Evolutionary conservation across 2,113 vertebrate species (phyloP).

Genomic region (Cyanoliseus patagonus): DNA sequence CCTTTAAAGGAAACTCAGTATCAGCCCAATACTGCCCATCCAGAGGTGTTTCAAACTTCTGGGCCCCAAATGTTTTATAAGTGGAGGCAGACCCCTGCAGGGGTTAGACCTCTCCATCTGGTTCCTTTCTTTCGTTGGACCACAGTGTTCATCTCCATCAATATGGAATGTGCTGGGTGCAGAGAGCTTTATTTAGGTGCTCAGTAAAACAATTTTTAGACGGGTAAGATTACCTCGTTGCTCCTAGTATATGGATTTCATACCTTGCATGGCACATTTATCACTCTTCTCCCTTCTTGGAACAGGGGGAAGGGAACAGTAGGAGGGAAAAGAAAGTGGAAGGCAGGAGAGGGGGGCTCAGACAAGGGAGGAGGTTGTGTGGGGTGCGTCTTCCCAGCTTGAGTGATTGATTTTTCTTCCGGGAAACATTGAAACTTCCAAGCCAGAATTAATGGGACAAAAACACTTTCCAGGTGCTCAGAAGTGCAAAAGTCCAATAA

Average conservation of each 20-base stretch:
- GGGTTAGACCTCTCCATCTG: neutral
- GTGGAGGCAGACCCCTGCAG: neutral
- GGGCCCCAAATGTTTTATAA: neutral
- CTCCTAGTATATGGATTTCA: neutral
- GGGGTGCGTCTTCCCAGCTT: neutral
- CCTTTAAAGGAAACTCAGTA: neutral
- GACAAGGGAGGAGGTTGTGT: neutral
- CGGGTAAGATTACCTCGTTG: neutral
- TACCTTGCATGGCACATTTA: neutral
- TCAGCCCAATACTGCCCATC: neutral
- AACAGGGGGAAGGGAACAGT: slow-evolving; percentile 4
- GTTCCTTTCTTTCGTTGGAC: neutral
- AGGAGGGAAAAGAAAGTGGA: slow-evolving; percentile 6
- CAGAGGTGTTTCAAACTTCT: neutral
- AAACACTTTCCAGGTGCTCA: slow-evolving; percentile 59
- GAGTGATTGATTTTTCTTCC: slow-evolving; percentile 40
- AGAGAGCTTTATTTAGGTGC: neutral
- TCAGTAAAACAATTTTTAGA: neutral
- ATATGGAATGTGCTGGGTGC: neutral
- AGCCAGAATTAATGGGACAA: slow-evolving; percentile 44
- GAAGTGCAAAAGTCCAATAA: slow-evolving; percentile 19
- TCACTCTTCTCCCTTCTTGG: neutral
- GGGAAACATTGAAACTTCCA: slow-evolving; percentile 33
- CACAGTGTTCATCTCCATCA: neutral
- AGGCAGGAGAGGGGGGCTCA: neutral